Conservation (phyloP, 2,113 vertebrate species). For the Callochromis pleurospilus region DNA sequence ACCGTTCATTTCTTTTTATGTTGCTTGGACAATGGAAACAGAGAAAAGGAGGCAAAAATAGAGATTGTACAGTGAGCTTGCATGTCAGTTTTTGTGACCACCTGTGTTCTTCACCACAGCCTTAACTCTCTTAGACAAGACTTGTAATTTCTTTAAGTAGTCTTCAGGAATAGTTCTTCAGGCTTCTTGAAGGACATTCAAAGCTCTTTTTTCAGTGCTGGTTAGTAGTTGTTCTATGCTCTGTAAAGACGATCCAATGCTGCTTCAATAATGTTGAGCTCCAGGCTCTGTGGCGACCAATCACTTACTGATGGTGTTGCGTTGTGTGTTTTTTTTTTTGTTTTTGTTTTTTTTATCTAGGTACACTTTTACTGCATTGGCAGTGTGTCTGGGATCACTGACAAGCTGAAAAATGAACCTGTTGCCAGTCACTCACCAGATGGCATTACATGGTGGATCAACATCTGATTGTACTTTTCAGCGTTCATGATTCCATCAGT, state of each 20-base stretch:
- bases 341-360: background rate
- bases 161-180: background rate
- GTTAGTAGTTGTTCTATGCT: background rate
- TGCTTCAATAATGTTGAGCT: background rate
- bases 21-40: background rate
- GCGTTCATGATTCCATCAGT: background rate
- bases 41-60: background rate
- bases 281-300: background rate
- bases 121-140: background rate
- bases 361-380: background rate
- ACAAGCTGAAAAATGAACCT: background rate
- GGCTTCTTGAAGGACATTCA: background rate
- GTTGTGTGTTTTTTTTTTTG: background rate
- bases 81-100: background rate
- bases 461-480: background rate
- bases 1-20: background rate
- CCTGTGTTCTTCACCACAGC: background rate
- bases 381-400: background rate
- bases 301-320: background rate
- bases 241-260: background rate
- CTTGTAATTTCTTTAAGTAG: background rate
- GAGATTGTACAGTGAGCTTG: background rate
- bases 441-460: background rate
- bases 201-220: background rate
- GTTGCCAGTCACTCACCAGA: background rate